A percentile compares a stretch with the other conserved stretches of the same genome.
Conservation (phyloP, 2,888 invertebrate genomes). For the Drosophila kuntzei region DNA sequence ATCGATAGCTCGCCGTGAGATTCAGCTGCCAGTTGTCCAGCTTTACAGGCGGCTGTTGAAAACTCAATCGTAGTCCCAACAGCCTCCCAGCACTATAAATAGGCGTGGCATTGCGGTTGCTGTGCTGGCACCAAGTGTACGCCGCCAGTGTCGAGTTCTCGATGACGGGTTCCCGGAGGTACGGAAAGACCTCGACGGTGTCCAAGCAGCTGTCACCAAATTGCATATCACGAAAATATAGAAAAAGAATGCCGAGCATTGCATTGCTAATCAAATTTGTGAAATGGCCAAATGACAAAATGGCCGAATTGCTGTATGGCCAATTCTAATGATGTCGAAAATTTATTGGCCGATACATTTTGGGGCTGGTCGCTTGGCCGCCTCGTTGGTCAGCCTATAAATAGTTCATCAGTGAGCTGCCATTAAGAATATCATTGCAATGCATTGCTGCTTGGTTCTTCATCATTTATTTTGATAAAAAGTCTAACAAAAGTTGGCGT, state of each 20-base stretch:
- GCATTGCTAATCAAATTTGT: slow-evolving; percentile 36
- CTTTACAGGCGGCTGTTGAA: slow-evolving; percentile 63
- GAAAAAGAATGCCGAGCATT: background rate
- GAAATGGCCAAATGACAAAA: slow-evolving; percentile 35
- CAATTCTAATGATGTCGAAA: slow-evolving; percentile 73
- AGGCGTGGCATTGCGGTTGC: slow-evolving; percentile 72
- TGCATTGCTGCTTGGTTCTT: slow-evolving; percentile 60
- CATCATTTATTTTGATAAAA: slow-evolving; percentile 79
- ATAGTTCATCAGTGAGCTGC: slow-evolving; percentile 49
- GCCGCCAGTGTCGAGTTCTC: slow-evolving; percentile 83
- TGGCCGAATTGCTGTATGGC: slow-evolving; percentile 38
- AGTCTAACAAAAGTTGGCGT: slow-evolving; percentile 77
- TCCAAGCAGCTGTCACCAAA: slow-evolving; percentile 83
- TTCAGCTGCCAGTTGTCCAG: slow-evolving; percentile 63
- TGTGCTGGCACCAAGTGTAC: slow-evolving; percentile 83
- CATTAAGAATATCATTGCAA: slow-evolving; percentile 51
- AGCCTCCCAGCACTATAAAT: slow-evolving; percentile 82
- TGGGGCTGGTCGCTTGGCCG: slow-evolving; percentile 62
- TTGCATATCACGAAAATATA: slow-evolving; percentile 38
- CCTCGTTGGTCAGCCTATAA: slow-evolving; percentile 73
- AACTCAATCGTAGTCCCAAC: slow-evolving; percentile 80
- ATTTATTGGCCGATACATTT: slow-evolving; percentile 79
- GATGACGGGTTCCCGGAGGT: slow-evolving; percentile 84
- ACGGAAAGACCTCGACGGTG: slow-evolving; percentile 85
- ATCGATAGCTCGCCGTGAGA: slow-evolving; percentile 82